These are phyloP conservation scores for Cotesia glomerata DNA, from an alignment of 1,140 invertebrate species.

Conservation along the genomic window DNA sequence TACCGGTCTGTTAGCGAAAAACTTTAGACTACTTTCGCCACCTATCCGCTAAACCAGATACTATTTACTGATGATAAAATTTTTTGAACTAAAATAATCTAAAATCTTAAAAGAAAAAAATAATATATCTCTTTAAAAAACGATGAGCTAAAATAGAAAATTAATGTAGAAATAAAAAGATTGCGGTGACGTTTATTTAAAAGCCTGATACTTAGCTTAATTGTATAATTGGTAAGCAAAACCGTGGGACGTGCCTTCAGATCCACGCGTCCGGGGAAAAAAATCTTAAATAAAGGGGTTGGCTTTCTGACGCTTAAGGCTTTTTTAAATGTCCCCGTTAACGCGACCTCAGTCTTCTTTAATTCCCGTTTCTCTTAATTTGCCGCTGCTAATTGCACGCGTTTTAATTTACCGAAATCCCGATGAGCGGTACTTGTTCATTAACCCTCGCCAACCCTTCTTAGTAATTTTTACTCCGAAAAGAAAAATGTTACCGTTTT, in stretches of 20 bases:
- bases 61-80: no score
- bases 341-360: slow-evolving; percentile 30
- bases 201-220: slow-evolving; percentile 62
- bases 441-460: slow-evolving; percentile 23
- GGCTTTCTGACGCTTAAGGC: slow-evolving; percentile 46
- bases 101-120: no score
- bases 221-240: slow-evolving; percentile 59
- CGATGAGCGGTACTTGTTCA: slow-evolving; percentile 24
- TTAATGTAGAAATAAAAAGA: no score
- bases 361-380: slow-evolving; percentile 34
- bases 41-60: no score
- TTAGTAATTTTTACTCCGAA: neutral
- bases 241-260: slow-evolving; percentile 23
- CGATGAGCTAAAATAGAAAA: no score
- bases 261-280: slow-evolving; percentile 12
- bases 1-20: no score
- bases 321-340: slow-evolving; percentile 27
- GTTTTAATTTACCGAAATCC: slow-evolving; percentile 55
- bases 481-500: neutral
- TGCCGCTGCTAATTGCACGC: slow-evolving; percentile 49
- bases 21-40: no score
- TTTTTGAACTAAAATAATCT: no score
- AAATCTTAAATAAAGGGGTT: slow-evolving; percentile 28
- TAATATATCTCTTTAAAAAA: no score
- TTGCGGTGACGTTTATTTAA: slow-evolving; percentile 62